phyloP scores from a whole-genome alignment of 2,888 invertebrate genomes.

The Pseudoips prasinana region DNA sequence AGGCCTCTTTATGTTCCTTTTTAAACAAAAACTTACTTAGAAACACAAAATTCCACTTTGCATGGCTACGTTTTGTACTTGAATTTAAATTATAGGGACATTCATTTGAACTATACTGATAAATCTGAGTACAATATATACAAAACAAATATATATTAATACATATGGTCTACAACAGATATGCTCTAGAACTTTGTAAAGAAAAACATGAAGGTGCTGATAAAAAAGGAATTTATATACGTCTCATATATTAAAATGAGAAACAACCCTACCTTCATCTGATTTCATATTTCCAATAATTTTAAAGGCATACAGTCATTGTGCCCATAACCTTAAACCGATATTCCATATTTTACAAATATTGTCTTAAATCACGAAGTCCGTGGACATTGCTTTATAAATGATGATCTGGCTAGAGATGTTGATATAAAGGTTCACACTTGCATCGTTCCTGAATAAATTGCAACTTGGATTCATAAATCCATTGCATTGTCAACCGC shows the following conservation, averaged over 20 bases:
- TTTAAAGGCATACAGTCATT: slow-evolving; percentile 12
- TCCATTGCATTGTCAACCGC: slow-evolving; percentile 41
- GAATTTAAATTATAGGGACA: too few relatives aligned
- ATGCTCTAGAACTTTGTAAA: too few relatives aligned
- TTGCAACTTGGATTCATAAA: slow-evolving; percentile 39
- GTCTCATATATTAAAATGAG: too few relatives aligned
- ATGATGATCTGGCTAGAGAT: slow-evolving; percentile 51
- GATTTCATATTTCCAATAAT: slow-evolving; percentile 12
- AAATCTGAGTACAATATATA: too few relatives aligned
- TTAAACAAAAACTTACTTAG: slow-evolving; percentile 17
- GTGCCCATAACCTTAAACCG: slow-evolving; percentile 23
- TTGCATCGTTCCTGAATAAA: slow-evolving; percentile 39
- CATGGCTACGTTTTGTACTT: background rate
- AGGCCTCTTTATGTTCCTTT: slow-evolving; percentile 18
- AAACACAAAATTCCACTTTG: slow-evolving; percentile 22
- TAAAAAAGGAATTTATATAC: too few relatives aligned
- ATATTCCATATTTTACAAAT: slow-evolving; percentile 35
- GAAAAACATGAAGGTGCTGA: too few relatives aligned
- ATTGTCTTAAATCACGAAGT: slow-evolving; percentile 42
- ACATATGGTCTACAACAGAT: too few relatives aligned
- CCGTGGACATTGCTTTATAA: slow-evolving; percentile 48
- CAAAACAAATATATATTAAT: too few relatives aligned
- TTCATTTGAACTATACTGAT: too few relatives aligned
- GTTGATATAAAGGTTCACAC: slow-evolving; percentile 68
- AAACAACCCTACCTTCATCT: slow-evolving; percentile 7